Base-by-base conservation (phyloP, 2,888 invertebrate genomes). In the Scaeva pyrastri region DNA sequence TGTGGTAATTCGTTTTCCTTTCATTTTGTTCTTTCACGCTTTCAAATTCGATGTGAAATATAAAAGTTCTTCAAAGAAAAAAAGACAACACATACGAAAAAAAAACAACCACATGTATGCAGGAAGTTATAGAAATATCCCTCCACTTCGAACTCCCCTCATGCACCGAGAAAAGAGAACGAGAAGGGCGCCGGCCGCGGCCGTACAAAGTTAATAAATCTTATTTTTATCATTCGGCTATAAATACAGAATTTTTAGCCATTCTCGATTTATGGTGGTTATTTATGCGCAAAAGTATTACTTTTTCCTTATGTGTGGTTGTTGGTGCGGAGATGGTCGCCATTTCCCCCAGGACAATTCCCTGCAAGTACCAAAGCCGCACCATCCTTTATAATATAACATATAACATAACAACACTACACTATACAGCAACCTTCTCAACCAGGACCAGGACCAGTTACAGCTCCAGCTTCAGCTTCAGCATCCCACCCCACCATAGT, bases 221-320 rank as follows among this genome's bases (percentile, higher is more conserved):
- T 92, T 91, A 92, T 92, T 92, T 92, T 92, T 92, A 92, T 92
- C 92, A 92, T 92, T 91, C 88, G 91, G 91, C 92, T 91, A 92
- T 92, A 92, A 92, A 92, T 92, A 92, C 91, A 91, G 92, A 91
- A 92, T 91, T 92, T 92, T 92, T 92, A 92, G 91, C 92, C 92
- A 91, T 91, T 91, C 91, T 91, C 92, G 91, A 92, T 92, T 92
- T 92, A 92, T 92, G 92, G 91, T 91, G 91, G 92, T 92, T 92
- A 92, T 92, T 92, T 92, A 92, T 92, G 91, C 91, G 90, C 90
- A 90, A 90, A 91, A 90, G 88, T 83, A 82, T 80, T 83, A 87
- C 83, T 87, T 87, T 87, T 84, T 87, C 80, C 87, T 88, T 87
- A 87, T 87, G 80, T 81, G 78, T 45, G 77, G 87, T 84, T 87